Conservation (phyloP, 2,888 invertebrate species). For the Artemia sinica region DNA sequence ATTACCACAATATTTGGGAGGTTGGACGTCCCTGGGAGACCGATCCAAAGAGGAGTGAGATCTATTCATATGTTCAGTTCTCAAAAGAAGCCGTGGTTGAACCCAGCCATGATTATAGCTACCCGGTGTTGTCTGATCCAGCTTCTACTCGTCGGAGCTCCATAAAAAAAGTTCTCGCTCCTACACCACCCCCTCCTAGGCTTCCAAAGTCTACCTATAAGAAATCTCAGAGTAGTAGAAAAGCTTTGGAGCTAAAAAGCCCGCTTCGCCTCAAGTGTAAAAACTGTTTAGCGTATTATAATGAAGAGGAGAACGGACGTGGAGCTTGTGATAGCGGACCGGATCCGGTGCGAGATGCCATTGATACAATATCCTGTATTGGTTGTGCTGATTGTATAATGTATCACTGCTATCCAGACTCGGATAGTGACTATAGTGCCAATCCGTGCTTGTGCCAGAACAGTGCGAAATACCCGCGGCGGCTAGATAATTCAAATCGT, state of each 20-base stretch:
- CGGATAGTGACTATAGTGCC: conserved; percentile 66
- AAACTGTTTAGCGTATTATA: conserved; percentile 42
- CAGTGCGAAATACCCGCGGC: conserved; percentile 20
- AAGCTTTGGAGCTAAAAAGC: conserved; percentile 34
- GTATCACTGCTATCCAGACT: conserved; percentile 82
- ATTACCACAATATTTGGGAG: background rate
- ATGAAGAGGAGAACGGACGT: conserved; percentile 62
- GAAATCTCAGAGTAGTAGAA: conserved; percentile 33
- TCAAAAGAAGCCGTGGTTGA: conserved; percentile 33
- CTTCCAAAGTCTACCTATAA: conserved; percentile 46
- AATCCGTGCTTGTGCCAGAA: conserved; percentile 62
- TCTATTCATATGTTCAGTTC: conserved; percentile 67
- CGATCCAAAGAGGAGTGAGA: conserved; percentile 29
- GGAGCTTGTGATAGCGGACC: conserved; percentile 58
- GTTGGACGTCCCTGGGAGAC: conserved; percentile 18
- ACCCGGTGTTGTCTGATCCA: conserved; percentile 44
- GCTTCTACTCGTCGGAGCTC: conserved; percentile 24
- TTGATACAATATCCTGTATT: conserved; percentile 66
- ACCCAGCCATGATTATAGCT: conserved; percentile 69
- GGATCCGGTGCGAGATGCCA: conserved; percentile 57
- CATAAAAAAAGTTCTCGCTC: conserved; percentile 23
- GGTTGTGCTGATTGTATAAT: conserved; percentile 69
- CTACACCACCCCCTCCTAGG: conserved; percentile 34
- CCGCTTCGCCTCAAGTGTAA: conserved; percentile 31
- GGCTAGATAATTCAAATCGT: conserved; percentile 38